Base-by-base conservation (phyloP, 1,140 invertebrate species). In the Eciton burchellii region DNA sequence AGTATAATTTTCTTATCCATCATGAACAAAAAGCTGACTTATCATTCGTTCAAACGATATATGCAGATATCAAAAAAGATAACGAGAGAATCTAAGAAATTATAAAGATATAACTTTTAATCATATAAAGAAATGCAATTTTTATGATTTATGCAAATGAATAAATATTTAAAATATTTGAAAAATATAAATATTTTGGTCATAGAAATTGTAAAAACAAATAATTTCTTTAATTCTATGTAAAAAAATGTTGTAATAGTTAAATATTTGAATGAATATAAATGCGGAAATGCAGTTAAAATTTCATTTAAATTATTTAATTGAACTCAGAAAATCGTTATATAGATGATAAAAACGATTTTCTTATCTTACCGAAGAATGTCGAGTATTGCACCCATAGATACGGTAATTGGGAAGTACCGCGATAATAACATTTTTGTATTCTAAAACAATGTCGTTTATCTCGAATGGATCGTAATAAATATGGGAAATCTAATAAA, bases 401-500 rank as follows among this genome's bases (percentile, higher is more conserved):
- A 63, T 74, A 74, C 5, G 35, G 4, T 21, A 74, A 76, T 76
- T 76, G n/a, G n/a, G 19, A 35, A 74, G 19, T 26, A 12, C 3
- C 8, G 4, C 8, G 43, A 65, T 65, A 26, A 52, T 62, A 62
- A 14, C 14, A 21, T 26, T 35, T 16, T 26, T 26, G 6, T 63
- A 29, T 63, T 29, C 29, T 35, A 45, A 41, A 26, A 29, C 14
- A 76, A 76, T 19, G 19, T 35, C 12, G 12, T 76, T 65, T 52
- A 76, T 76, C 59, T 26, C 4, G 14, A 14, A 16, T n/a, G 2
- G 2, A 35, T 35, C 35, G 6, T 63, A 76, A 49, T 65, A 35
- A 65, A 63, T 65, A 63, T 19, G 63, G 43, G 26, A 74, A 74
- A 3, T 5, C 0, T 11, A 59, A 76, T 76, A 76, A 76, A 76